Evolutionary conservation across 2,888 invertebrate genomes (phyloP), one percentile per base, ranked within the genome.

Genomic region (Liopterus haemorrhoidalis): DNA sequence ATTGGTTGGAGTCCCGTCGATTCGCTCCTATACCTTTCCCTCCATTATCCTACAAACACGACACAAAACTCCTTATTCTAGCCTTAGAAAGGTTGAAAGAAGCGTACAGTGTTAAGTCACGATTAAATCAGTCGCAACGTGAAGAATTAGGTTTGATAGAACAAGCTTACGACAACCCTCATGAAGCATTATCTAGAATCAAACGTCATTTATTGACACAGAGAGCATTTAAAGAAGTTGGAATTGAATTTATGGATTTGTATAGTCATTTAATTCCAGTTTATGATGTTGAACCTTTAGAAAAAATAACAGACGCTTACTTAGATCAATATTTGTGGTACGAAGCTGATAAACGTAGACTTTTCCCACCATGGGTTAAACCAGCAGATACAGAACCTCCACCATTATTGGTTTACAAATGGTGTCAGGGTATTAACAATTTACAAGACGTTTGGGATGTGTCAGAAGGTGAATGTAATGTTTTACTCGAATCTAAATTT

Each of bases 1-100:
- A 99, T 72, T 99, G 99, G 99, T 73, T 99, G 51, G 99, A 99
- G 67, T 96, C 95, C 0, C 76, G 99, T 33, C 78, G 99, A 53
- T 99, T 99, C 71, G 96, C 97, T 1, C 99, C 99, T 0, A 99
- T 99, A 58, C 99, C 99, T 0, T 99, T 99, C 72, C 99, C 99
- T 2, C 99, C 99, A 0, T 76, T 99, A 0, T 96, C 97, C 0
- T 99, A 99, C 73, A 99, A 99, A 63, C 99, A 99, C 68, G 99
- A 99, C 72, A 99, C 99, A 0, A 99, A 99, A 65, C 75, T 99
- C 38, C 75, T 99, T 11, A 99, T 99, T 65, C 73, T 99, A 48
- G 97, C 99, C 0, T 68, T 99, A 57, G 99, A 99, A 69, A 73
- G 99, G 40, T 71, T 97, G 32, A 97, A 97, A 66, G 97, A 97